Evolutionary conservation across 2,797 vertebrate species (phyloP).

Genomic region (Ispidina picta): DNA sequence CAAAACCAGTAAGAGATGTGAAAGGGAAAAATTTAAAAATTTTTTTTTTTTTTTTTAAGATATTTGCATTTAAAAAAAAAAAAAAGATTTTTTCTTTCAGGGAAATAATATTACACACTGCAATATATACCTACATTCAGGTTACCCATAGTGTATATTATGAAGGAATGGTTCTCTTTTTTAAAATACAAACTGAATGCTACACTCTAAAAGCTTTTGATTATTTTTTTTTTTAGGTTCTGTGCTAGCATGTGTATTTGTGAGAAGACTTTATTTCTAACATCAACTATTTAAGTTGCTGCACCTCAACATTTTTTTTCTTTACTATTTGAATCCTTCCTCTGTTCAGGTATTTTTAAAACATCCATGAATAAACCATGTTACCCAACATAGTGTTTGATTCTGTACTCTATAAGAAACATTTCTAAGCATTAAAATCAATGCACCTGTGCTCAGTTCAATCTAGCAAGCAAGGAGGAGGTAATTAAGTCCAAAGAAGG

Average conservation of each 20-base stretch:
- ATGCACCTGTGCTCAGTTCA: not conserved
- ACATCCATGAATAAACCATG: not conserved
- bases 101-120: not conserved
- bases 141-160: not conserved
- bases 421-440: not conserved
- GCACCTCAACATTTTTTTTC: not conserved
- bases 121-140: not conserved
- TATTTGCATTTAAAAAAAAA: not conserved
- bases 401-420: not conserved
- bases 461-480: not conserved
- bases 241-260: not conserved
- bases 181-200: not conserved
- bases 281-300: not conserved
- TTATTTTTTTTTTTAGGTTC: not conserved
- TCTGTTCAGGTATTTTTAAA: not conserved
- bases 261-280: not conserved
- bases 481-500: not conserved
- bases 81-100: not conserved
- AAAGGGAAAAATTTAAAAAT: not conserved
- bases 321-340: not conserved
- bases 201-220: not conserved
- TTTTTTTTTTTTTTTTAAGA: not conserved
- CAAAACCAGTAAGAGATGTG: not conserved
- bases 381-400: not conserved
- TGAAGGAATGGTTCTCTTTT: not conserved